A percentile compares a stretch with the other conserved stretches of the same genome.
Evolutionary conservation across 2,797 vertebrate species (phyloP).

Genomic region (Psittacula echo): DNA sequence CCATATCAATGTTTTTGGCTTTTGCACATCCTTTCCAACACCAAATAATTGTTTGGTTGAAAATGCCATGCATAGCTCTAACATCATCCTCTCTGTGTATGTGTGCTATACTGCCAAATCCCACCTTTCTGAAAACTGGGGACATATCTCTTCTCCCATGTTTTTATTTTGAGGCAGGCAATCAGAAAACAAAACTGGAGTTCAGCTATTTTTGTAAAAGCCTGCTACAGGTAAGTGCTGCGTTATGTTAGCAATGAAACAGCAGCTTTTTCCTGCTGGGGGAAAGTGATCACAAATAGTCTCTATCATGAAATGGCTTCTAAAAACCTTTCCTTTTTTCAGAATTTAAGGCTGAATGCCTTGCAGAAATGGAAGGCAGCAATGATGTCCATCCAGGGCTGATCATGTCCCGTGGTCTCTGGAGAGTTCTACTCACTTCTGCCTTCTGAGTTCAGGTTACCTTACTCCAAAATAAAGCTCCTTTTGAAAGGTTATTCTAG

Average conservation of each 20-base stretch:
- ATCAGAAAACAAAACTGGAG: neutral
- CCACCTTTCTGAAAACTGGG: neutral
- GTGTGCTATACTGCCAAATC: neutral
- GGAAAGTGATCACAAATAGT: neutral
- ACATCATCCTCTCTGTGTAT: neutral
- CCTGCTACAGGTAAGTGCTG: neutral
- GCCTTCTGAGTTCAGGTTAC: neutral
- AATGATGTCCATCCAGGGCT: neutral
- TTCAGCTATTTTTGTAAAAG: conserved; percentile 18
- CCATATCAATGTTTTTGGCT: neutral
- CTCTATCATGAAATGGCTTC: neutral
- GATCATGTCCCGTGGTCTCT: neutral
- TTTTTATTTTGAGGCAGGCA: neutral
- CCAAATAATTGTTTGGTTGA: neutral
- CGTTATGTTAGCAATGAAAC: conserved; percentile 11
- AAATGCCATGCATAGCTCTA: neutral
- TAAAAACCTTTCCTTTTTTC: neutral
- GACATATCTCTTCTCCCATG: neutral
- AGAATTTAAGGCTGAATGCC: neutral
- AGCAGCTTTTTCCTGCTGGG: conserved; percentile 21
- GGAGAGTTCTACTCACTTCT: neutral
- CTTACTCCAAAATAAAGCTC: neutral
- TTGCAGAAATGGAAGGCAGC: neutral
- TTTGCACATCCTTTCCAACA: neutral
- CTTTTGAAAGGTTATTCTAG: neutral